Conservation (phyloP, 2,888 invertebrate species). For the Anoncus sp. region DNA sequence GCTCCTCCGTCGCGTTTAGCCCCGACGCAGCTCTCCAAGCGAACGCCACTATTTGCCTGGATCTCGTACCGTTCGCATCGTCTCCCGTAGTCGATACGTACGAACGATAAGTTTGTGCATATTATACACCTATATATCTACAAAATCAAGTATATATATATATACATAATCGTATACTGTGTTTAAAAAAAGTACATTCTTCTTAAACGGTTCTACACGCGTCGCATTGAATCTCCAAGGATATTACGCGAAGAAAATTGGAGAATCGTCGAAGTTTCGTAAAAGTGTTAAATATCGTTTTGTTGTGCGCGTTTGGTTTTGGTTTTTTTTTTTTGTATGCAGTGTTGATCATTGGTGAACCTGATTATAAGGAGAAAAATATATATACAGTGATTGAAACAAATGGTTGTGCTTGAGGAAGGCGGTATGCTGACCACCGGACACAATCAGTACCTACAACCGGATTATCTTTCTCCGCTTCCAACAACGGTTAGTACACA, state of each 20-base stretch:
- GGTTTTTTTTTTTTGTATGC: constrained; percentile 22
- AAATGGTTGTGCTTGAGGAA: constrained; percentile 96
- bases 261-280: constrained; percentile 23
- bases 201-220: constrained; percentile 7
- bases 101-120: constrained; percentile 37
- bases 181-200: constrained; percentile 16
- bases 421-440: constrained; percentile 94
- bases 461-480: constrained; percentile 97
- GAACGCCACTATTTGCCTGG: constrained; percentile 78
- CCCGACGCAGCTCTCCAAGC: constrained; percentile 63
- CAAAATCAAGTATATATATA: constrained; percentile 9
- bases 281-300: constrained; percentile 48
- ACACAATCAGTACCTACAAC: constrained; percentile 97
- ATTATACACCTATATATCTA: neutral
- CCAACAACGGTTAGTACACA: constrained; percentile 94
- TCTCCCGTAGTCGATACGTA: constrained; percentile 39
- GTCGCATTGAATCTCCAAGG: constrained; percentile 21
- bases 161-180: constrained; percentile 30
- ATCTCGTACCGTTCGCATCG: constrained; percentile 74
- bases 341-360: constrained; percentile 42
- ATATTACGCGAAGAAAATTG: constrained; percentile 42
- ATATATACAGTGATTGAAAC: constrained; percentile 73
- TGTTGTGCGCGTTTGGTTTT: constrained; percentile 49
- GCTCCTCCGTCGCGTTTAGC: constrained; percentile 66
- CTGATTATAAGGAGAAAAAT: constrained; percentile 41